A percentile compares a stretch with the other conserved stretches of the same genome.
Conservation (phyloP, 2,797 vertebrate genomes). For the Knipowitschia caucasica region DNA sequence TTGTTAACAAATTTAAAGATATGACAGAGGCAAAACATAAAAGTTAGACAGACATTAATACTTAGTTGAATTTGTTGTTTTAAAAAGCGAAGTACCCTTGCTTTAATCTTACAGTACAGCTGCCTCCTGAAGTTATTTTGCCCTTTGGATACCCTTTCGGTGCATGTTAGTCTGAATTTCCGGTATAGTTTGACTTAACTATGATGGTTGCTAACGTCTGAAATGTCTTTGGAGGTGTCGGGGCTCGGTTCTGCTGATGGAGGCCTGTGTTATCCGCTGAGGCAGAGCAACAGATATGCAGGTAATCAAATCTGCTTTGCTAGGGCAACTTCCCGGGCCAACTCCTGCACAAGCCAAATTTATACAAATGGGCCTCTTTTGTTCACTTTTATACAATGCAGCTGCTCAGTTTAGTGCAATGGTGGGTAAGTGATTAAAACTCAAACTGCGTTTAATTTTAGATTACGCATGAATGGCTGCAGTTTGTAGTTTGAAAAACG, state of each 20-base stretch:
- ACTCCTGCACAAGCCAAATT: conserved; percentile 63
- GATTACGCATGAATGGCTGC: not conserved
- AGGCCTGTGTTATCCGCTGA: conserved; percentile 56
- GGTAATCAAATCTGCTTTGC: conserved; percentile 68
- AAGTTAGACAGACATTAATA: too few relatives aligned
- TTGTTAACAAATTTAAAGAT: too few relatives aligned
- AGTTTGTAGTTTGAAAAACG: too few relatives aligned
- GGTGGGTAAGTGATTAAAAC: conserved; percentile 23
- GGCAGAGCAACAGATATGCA: conserved; percentile 67
- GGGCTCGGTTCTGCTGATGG: conserved; percentile 49
- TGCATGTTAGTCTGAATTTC: not conserved
- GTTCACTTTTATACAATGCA: conserved; percentile 59
- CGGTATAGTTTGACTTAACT: not conserved
- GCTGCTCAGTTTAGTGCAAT: conserved; percentile 57
- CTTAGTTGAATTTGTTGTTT: too few relatives aligned
- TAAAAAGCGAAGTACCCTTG: too few relatives aligned
- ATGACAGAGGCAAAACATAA: too few relatives aligned
- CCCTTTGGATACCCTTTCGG: not conserved
- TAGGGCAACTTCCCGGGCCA: conserved; percentile 53
- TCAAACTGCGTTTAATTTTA: not conserved
- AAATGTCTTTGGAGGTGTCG: conserved; percentile 45
- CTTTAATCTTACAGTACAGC: not conserved
- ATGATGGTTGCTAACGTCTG: conserved; percentile 17
- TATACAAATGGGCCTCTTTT: conserved; percentile 70
- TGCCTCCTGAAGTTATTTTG: not conserved